Evolutionary conservation across 2,797 vertebrate genomes (phyloP), one percentile per base, ranked within the genome.

Genomic region (Acomys russatus): DNA sequence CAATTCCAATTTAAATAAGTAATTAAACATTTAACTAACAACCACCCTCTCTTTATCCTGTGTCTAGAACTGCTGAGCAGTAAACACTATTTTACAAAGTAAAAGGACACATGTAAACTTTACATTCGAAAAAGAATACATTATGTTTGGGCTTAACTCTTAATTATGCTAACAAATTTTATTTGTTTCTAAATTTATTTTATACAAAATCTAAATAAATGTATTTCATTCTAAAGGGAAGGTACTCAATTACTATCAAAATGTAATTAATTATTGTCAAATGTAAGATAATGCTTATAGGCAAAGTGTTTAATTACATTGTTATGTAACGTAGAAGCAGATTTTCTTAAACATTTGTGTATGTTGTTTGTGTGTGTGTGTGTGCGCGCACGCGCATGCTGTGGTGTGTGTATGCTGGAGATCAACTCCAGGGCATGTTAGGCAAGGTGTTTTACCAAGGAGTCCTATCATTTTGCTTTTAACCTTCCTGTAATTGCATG

Each of bases 191-290:
- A 79, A 97, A 92, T 87, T 94, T 70, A 93, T 71, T 10, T 20
- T 54, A 86, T 94, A 79, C 23, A 94, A 70, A 49, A 76, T 59
- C 4, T n/a, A n/a, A n/a, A n/a, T 74, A 94, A 86, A 18, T 82
- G 25, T 64, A 83, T 25, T 96, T 90, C 71, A 91, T 96, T 96
- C 23, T 93, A 94, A 54, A 86, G 14, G 28, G 14, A 85, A 77
- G 0, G 6, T 86, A 74, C 22, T 61, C 11, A 83, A 22, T 92
- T 94, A 94, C 91, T 85, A 88, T 91, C 89, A 93, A 96, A 92
- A 89, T 95, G 20, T 70, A 80, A 71, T 71, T 35, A 35, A 44
- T 94, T 92, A 91, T 87, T 78, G 76, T 91, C 93, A 92, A 92
- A 90, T 95, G 12, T 83, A 84, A 73, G 90, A 9, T 94, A 90